Conservation (phyloP, 2,797 vertebrate species). For the Holocentrus rufus region DNA sequence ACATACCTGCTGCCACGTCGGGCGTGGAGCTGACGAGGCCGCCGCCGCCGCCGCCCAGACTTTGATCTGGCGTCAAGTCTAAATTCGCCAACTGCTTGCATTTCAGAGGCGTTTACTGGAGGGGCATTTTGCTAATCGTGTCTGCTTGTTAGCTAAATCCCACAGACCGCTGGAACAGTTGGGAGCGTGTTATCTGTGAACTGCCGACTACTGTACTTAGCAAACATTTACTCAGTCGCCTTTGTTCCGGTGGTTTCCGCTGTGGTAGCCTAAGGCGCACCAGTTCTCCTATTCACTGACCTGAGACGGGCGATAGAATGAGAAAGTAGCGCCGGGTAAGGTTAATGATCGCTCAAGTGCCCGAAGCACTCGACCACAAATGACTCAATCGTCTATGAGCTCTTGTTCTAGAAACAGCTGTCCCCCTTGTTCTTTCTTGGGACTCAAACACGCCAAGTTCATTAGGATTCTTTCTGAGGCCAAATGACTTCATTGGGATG, state of each 20-base stretch:
- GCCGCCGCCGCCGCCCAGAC: conserved; percentile 33
- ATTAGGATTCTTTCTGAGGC: conserved; percentile 68
- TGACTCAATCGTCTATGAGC: conserved; percentile 40
- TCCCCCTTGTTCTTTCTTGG: conserved; percentile 14
- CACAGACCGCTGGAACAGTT: conserved; percentile 41
- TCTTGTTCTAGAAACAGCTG: conserved; percentile 40
- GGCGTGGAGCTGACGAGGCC: conserved; percentile 49
- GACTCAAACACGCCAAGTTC: conserved; percentile 52
- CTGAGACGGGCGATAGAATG: conserved; percentile 37
- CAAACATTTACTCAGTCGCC: conserved; percentile 51
- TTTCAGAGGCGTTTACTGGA: conserved; percentile 42
- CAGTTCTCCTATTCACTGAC: conserved; percentile 51
- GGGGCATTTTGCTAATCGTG: conserved; percentile 50
- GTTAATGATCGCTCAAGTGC: conserved; percentile 62
- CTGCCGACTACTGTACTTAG: conserved; percentile 31
- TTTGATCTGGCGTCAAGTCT: conserved; percentile 59
- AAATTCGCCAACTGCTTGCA: conserved; percentile 50
- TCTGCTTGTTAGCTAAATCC: conserved; percentile 51
- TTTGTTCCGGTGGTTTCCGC: conserved; percentile 43
- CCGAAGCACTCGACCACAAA: conserved; percentile 33
- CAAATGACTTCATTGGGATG: conserved; percentile 69
- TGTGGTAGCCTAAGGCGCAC: conserved; percentile 43
- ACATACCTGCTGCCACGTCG: conserved; percentile 58
- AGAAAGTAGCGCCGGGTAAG: conserved; percentile 44
- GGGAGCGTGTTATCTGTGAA: conserved; percentile 39